phyloP scores from a whole-genome alignment of 2,113 vertebrate genomes.

The Pelvicachromis taeniatus region DNA sequence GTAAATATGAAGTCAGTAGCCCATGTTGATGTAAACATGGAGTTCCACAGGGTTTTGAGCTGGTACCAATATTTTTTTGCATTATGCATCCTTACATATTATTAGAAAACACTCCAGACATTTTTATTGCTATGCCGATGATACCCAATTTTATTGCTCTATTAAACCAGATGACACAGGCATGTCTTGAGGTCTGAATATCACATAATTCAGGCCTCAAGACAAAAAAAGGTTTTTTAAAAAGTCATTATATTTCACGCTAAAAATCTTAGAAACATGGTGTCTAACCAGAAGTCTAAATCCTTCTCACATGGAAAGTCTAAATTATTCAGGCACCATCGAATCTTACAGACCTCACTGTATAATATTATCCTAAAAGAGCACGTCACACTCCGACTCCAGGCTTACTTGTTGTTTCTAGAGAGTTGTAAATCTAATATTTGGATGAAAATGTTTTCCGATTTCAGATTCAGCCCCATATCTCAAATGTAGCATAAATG shows the following conservation, averaged over 20 bases:
- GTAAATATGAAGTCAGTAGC: background rate
- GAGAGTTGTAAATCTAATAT: slow-evolving; percentile 20
- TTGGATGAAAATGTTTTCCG: background rate
- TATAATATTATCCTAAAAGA: background rate
- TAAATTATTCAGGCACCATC: background rate
- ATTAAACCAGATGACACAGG: background rate
- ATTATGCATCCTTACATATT: background rate
- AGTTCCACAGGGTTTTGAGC: background rate
- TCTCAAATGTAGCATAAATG: background rate
- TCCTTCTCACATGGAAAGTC: background rate
- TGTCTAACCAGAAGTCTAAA: background rate
- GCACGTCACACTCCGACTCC: background rate
- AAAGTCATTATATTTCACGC: background rate
- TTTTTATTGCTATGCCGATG: background rate
- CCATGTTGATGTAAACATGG: background rate
- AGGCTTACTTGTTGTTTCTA: background rate
- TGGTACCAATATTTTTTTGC: background rate
- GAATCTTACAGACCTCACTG: background rate
- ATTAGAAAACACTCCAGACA: too few species aligned
- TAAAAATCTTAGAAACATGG: background rate
- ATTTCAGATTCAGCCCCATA: background rate
- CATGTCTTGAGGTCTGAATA: too few species aligned
- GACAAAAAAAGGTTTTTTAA: background rate
- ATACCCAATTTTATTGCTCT: background rate
- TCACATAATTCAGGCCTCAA: too few species aligned